phyloP scores from a whole-genome alignment of 2,888 invertebrate species.

The Apeira syringaria region DNA sequence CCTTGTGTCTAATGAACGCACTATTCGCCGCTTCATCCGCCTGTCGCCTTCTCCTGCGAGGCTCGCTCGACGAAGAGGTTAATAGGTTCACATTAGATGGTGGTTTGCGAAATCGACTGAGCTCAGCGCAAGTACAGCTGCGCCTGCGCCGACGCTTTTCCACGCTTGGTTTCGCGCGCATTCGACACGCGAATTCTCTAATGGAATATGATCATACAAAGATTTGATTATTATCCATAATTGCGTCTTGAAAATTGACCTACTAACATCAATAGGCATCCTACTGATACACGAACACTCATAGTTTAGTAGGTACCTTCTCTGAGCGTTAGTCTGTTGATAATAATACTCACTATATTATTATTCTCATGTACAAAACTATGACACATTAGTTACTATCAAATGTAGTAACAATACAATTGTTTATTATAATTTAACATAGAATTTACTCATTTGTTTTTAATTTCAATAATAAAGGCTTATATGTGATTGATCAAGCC shows the following conservation, averaged over 20 bases:
- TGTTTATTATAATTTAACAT: too few relatives aligned
- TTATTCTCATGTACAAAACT: neutral
- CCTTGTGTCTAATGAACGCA: slow-evolving; percentile 81
- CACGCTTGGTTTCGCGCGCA: slow-evolving; percentile 73
- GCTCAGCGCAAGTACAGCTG: slow-evolving; percentile 61
- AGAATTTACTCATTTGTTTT: too few relatives aligned
- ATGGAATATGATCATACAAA: slow-evolving; percentile 23
- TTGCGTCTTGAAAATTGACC: slow-evolving; percentile 24
- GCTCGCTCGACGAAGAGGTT: slow-evolving; percentile 78
- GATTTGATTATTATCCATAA: slow-evolving; percentile 20
- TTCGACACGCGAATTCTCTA: slow-evolving; percentile 42
- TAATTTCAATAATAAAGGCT: too few relatives aligned
- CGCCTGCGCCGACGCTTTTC: slow-evolving; percentile 65
- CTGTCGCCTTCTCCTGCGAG: slow-evolving; percentile 76
- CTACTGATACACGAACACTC: slow-evolving; percentile 14
- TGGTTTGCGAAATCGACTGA: slow-evolving; percentile 77
- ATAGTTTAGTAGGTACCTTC: slow-evolving; percentile 1
- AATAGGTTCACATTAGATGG: slow-evolving; percentile 84
- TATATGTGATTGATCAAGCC: too few relatives aligned
- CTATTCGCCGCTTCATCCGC: slow-evolving; percentile 74
- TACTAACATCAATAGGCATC: slow-evolving; percentile 19
- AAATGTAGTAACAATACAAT: too few relatives aligned
- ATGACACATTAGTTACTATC: too few relatives aligned
- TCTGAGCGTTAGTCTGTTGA: too few relatives aligned
- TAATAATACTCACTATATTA: slow-evolving; percentile 1